Evolutionary conservation across 2,113 vertebrate genomes (phyloP).

Genomic region (Antechinus flavipes): DNA sequence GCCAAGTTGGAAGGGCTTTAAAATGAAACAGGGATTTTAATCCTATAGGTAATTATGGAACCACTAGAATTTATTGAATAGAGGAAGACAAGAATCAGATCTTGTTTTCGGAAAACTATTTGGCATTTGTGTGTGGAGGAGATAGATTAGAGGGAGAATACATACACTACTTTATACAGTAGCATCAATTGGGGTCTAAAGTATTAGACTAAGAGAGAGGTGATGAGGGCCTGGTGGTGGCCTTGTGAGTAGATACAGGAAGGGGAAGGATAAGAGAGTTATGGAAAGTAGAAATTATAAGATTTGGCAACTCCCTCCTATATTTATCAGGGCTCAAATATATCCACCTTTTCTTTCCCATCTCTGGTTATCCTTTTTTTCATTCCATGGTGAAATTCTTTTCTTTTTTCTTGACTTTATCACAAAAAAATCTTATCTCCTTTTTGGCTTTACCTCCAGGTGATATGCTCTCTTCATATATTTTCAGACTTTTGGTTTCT

Average conservation of each 20-base stretch:
- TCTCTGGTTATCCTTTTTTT: not conserved
- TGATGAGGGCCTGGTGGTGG: not conserved
- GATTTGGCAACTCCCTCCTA: not conserved
- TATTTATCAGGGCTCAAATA: not conserved
- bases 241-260: not conserved
- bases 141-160: not conserved
- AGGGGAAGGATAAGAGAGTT: not conserved
- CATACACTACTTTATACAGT: not conserved
- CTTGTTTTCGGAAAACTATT: not conserved
- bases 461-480: not conserved
- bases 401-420: not conserved
- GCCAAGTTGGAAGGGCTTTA: not conserved
- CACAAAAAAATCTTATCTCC: not conserved
- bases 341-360: not conserved
- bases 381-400: not conserved
- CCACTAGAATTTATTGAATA: not conserved
- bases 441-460: not conserved
- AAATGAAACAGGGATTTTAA: not conserved
- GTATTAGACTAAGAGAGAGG: not conserved
- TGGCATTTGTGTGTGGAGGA: not conserved
- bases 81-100: not conserved
- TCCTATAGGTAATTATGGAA: not conserved
- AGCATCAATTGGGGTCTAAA: not conserved
- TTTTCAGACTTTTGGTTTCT: not conserved
- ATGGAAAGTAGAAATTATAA: not conserved